Conservation (phyloP, 2,797 vertebrate species). For the Sphenopsis melanotis region DNA sequence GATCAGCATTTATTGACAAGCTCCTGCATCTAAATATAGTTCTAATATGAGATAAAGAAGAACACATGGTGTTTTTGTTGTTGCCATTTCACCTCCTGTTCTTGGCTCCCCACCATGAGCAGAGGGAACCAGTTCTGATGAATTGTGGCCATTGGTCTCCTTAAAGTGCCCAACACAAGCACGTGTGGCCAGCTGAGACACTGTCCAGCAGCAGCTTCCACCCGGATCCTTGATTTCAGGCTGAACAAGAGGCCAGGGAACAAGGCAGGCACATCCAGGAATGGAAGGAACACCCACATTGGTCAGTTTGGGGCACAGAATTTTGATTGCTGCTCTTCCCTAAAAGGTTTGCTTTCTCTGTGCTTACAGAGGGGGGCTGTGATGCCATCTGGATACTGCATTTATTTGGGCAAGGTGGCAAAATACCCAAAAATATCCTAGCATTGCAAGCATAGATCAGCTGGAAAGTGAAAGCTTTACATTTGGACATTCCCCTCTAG, state of each 20-base stretch:
- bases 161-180: not conserved
- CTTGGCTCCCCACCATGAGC: not conserved
- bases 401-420: not conserved
- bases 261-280: not conserved
- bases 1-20: not conserved
- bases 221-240: not conserved
- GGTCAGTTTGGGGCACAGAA: not conserved
- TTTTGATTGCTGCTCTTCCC: not conserved
- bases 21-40: not conserved
- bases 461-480: not conserved
- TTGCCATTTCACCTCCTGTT: not conserved
- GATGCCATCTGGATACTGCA: not conserved
- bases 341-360: not conserved
- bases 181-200: not conserved
- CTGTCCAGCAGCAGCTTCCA: not conserved
- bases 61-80: fast-evolving
- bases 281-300: not conserved
- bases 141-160: not conserved
- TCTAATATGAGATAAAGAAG: not conserved
- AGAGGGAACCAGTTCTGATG: not conserved
- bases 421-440: not conserved
- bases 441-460: not conserved
- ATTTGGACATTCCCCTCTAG: not conserved
- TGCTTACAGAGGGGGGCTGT: not conserved
- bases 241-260: not conserved